Base-by-base conservation (phyloP, 2,113 vertebrate genomes). In the Oncorhynchus mykiss region DNA sequence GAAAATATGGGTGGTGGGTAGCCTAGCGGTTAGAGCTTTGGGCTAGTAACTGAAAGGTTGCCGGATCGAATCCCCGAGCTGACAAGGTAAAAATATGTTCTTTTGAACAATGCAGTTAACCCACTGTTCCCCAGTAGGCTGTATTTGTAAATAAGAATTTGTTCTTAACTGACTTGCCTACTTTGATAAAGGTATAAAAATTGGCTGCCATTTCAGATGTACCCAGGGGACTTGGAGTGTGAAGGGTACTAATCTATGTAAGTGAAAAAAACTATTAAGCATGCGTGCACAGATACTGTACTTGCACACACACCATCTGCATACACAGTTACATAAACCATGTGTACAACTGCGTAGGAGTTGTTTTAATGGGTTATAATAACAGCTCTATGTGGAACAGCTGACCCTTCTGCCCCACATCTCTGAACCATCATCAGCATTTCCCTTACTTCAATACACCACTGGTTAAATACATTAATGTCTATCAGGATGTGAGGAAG, bases 391-490 rank as follows among this genome's bases (percentile, higher is more conserved):
- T 51, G 78, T 71, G 48, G 72, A 67, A 62, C 66, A 71, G 76
- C 69, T 83, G 78, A 85, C 83, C 72, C 20, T 22, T 14, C 57
- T 76, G 60, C 80, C 80, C 66, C 31, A 73, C 69, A 86, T 74
- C 74, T 86, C 66, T 78, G 71, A 77, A 68, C 75, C 74, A 75
- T 74, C 81, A 34, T 75, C 75, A 18, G 7, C n/a, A 22, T 22
- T n/a, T 62, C 59, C 59, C n/a, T 11, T 62, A 25, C 20, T 62
- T 62, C 24, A 62, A 62, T 62, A 62, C 59, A 62, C 2, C 59
- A 62, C 20, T 62, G 59, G n/a, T 62, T 62, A 62, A 22, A 62
- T 62, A 62, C 24, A 16, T 62, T 0, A 24, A n/a, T n/a, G 6
- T 62, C n/a, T 62, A 62, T 62, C 16, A 3, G 39, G 39, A 3